These are phyloP conservation scores for Tinea trinotella DNA, from an alignment of 2,888 invertebrate genomes.

Conservation along the genomic window DNA sequence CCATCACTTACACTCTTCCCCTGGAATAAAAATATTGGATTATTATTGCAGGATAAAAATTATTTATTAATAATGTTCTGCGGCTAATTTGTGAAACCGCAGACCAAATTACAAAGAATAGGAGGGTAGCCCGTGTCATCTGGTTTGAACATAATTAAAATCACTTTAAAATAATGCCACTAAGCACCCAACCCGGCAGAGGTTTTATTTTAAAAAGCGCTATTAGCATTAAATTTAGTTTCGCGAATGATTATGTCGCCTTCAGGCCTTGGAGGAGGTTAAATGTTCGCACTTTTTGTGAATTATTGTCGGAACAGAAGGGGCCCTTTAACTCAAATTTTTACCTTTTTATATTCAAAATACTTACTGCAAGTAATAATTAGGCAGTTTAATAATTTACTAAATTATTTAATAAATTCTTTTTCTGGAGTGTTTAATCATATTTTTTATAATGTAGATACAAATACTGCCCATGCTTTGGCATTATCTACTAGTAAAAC, in stretches of 20 bases:
- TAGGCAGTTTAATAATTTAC: background rate
- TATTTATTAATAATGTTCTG: background rate
- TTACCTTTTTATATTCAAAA: constrained; percentile 9
- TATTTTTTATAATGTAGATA: no score
- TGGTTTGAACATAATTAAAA: constrained; percentile 73
- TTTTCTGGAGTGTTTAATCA: background rate
- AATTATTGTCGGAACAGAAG: constrained; percentile 51
- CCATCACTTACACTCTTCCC: no score
- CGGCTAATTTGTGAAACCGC: constrained; percentile 24
- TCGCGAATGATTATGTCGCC: constrained; percentile 67
- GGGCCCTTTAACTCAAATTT: constrained; percentile 8
- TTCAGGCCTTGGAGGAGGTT: constrained; percentile 57
- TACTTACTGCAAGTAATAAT: constrained; percentile 9
- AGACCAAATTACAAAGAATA: constrained; percentile 54
- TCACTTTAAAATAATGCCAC: constrained; percentile 68
- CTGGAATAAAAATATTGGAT: no score
- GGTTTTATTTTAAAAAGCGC: constrained; percentile 69
- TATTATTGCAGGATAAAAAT: no score
- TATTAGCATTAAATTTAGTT: constrained; percentile 72
- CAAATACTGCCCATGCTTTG: no score
- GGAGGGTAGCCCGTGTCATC: constrained; percentile 67
- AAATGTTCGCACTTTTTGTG: constrained; percentile 66
- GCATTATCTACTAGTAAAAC: no score
- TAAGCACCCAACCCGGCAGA: constrained; percentile 56
- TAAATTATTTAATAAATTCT: no score